A percentile compares a stretch with the other conserved stretches of the same genome.
phyloP scores from a whole-genome alignment of 2,888 invertebrate genomes.

The Meliscaeva auricollis region DNA sequence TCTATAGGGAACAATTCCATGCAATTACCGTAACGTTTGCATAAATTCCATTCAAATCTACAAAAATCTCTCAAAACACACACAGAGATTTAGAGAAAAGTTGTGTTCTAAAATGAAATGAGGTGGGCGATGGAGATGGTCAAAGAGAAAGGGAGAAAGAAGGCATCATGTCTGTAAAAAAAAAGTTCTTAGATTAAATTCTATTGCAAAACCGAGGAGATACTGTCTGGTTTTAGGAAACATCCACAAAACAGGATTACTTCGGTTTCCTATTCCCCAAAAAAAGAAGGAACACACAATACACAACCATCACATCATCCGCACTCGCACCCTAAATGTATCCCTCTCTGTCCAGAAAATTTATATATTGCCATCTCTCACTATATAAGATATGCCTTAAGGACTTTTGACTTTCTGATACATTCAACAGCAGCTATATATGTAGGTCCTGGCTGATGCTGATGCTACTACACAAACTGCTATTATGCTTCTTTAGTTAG shows the following conservation, averaged over 20 bases:
- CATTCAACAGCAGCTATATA: constrained; percentile 60
- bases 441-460: constrained; percentile 11
- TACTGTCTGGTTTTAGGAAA: constrained; percentile 59
- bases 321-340: background rate
- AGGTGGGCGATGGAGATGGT: constrained; percentile 15
- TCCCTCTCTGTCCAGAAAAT: constrained; percentile 41
- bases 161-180: constrained; percentile 12
- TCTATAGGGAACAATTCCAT: constrained; percentile 36
- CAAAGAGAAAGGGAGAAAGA: background rate
- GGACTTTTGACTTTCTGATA: constrained; percentile 72
- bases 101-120: background rate
- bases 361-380: constrained; percentile 27
- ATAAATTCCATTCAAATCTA: constrained; percentile 51
- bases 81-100: constrained; percentile 33
- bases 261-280: constrained; percentile 47
- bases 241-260: constrained; percentile 71
- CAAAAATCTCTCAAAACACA: constrained; percentile 60
- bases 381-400: constrained; percentile 68
- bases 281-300: background rate
- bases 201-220: constrained; percentile 62
- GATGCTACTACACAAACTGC: background rate
- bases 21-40: constrained; percentile 61
- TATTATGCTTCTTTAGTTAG: constrained; percentile 25
- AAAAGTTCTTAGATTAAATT: constrained; percentile 63
- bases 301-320: background rate